These are phyloP conservation scores for Polyploca ridens DNA, from an alignment of 2,888 invertebrate genomes.

Conservation along the genomic window DNA sequence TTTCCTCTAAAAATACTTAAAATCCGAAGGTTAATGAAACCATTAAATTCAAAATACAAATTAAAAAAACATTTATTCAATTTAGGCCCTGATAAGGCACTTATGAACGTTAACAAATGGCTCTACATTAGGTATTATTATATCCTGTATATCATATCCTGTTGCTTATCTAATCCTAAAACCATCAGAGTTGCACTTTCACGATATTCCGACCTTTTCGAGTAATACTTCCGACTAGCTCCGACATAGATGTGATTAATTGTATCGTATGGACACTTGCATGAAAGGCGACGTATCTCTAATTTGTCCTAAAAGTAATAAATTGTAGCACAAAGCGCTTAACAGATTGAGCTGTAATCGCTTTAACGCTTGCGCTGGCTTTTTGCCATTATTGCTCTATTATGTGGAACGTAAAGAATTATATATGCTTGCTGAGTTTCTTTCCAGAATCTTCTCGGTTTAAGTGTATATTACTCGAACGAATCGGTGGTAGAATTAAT, in stretches of 20 bases:
- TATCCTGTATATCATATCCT: not conserved
- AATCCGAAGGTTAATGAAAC: not conserved
- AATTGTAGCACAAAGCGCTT: not conserved
- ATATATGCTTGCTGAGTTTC: not conserved
- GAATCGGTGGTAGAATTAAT: too few species aligned
- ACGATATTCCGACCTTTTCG: not conserved
- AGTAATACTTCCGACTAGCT: not conserved
- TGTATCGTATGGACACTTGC: not conserved
- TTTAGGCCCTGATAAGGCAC: too few species aligned
- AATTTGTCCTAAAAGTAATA: not conserved
- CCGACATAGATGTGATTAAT: not conserved
- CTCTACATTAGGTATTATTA: too few species aligned
- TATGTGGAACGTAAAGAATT: not conserved
- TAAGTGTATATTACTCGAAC: too few species aligned
- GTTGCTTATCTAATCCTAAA: not conserved
- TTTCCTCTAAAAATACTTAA: not conserved
- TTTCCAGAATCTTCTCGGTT: too few species aligned
- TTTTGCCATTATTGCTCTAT: not conserved
- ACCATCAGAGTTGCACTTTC: not conserved
- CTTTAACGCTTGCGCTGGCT: conserved; percentile 1
- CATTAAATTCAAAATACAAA: too few species aligned
- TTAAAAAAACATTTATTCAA: too few species aligned
- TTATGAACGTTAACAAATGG: too few species aligned
- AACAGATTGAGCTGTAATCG: not conserved
- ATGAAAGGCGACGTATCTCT: not conserved